These are phyloP conservation scores for Centropyge bicolor DNA, from an alignment of 2,797 vertebrate genomes.

Conservation along the genomic window DNA sequence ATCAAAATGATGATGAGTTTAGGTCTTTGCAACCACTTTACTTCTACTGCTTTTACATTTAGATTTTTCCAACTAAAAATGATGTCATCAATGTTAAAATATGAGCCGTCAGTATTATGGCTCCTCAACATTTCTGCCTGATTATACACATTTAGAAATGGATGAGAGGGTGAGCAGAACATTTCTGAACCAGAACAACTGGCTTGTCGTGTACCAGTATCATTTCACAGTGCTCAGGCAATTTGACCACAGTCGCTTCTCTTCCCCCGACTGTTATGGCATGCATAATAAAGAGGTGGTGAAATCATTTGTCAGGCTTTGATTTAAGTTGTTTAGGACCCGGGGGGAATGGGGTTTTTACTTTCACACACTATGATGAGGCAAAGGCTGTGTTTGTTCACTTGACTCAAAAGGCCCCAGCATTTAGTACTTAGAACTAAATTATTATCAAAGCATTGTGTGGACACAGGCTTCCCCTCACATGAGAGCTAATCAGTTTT, in stretches of 20 bases:
- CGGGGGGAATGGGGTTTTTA: conserved; percentile 54
- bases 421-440: conserved; percentile 80
- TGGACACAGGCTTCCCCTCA: conserved; percentile 79
- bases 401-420: conserved; percentile 64
- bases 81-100: conserved; percentile 24
- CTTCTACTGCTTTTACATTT: background rate
- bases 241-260: conserved; percentile 73
- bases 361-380: conserved; percentile 64
- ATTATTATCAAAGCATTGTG: conserved; percentile 80
- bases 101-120: conserved; percentile 28
- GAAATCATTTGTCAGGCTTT: conserved; percentile 74
- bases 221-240: conserved; percentile 76
- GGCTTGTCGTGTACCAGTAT: conserved; percentile 67
- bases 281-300: conserved; percentile 74
- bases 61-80: background rate
- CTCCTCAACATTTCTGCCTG: conserved; percentile 47
- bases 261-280: conserved; percentile 54
- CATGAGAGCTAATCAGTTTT: conserved; percentile 91
- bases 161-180: conserved; percentile 46
- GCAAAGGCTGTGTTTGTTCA: conserved; percentile 63
- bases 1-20: background rate
- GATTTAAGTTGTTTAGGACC: conserved; percentile 67
- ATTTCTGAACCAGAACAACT: conserved; percentile 61
- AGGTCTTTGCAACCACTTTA: too few relatives aligned
- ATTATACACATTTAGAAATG: conserved; percentile 56